A percentile compares a stretch with the other conserved stretches of the same genome.
Conservation (phyloP, 1,140 invertebrate species). For the Oreohelix idahoensis region DNA sequence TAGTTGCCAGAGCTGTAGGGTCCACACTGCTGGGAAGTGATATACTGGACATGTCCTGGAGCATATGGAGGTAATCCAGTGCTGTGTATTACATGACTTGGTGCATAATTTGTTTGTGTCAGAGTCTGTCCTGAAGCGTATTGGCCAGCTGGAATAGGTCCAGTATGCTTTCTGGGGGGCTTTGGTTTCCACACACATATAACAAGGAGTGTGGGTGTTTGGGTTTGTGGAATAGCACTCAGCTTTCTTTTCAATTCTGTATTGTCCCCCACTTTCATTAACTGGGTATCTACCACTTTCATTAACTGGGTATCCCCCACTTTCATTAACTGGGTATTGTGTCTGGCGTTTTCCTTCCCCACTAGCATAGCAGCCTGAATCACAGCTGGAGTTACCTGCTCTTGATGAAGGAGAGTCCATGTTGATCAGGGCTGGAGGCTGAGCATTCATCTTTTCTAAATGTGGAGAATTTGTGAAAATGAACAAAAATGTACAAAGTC, state of each 20-base stretch:
- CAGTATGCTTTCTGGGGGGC: slow-evolving; percentile 13
- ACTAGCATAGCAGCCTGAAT: slow-evolving; percentile 67
- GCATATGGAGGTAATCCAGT: neutral
- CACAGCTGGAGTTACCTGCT: slow-evolving; percentile 54
- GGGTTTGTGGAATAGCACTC: neutral
- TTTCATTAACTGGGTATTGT: slow-evolving; percentile 12
- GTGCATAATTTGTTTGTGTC: neutral
- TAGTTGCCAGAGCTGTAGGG: neutral
- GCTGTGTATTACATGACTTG: neutral
- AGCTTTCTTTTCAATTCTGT: neutral
- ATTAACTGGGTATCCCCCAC: too few relatives aligned
- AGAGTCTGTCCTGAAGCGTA: neutral
- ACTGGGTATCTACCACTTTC: too few relatives aligned
- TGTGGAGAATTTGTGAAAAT: neutral
- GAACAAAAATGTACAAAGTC: too few relatives aligned
- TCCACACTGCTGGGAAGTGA: neutral
- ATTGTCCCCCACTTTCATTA: too few relatives aligned
- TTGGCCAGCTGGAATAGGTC: neutral
- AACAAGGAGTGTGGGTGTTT: slow-evolving; percentile 11
- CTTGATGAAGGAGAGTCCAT: slow-evolving; percentile 37
- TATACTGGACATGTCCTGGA: slow-evolving; percentile 5
- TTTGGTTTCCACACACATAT: slow-evolving; percentile 28
- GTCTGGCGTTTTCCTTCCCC: slow-evolving; percentile 49
- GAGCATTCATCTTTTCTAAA: slow-evolving; percentile 43
- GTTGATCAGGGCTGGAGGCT: slow-evolving; percentile 19